These are phyloP conservation scores for Corythornis vintsioides DNA, from an alignment of 2,113 vertebrate genomes.

Conservation along the genomic window DNA sequence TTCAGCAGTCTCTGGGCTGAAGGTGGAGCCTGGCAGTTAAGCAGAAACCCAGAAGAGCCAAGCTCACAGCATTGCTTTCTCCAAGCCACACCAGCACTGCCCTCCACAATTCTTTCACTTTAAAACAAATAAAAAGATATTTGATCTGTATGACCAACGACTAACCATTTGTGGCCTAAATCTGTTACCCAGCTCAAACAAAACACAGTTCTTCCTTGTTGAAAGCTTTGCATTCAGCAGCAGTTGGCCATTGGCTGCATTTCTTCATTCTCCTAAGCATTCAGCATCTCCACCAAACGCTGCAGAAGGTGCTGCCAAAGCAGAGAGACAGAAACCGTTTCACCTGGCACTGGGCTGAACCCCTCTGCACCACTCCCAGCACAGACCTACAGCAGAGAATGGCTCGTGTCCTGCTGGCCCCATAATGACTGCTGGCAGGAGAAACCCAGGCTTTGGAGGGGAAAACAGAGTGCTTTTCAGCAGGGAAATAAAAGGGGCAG, in stretches of 20 bases:
- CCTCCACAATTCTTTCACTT: background rate
- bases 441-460: background rate
- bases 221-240: background rate
- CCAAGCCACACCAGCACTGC: background rate
- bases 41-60: background rate
- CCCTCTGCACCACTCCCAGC: background rate
- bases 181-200: background rate
- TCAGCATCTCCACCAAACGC: background rate
- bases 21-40: background rate
- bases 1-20: background rate
- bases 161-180: background rate
- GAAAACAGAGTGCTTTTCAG: background rate
- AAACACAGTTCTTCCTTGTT: background rate
- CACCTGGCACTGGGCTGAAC: background rate
- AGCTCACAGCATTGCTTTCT: background rate
- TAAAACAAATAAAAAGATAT: background rate
- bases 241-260: background rate
- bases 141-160: background rate
- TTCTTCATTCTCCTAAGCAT: background rate
- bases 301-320: constrained; percentile 26
- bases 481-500: background rate
- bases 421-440: background rate
- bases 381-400: background rate
- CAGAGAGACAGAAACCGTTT: background rate
- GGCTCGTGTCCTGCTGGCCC: background rate